These are phyloP conservation scores for Hestina assimilis DNA, from an alignment of 1,140 invertebrate genomes.

Conservation along the genomic window DNA sequence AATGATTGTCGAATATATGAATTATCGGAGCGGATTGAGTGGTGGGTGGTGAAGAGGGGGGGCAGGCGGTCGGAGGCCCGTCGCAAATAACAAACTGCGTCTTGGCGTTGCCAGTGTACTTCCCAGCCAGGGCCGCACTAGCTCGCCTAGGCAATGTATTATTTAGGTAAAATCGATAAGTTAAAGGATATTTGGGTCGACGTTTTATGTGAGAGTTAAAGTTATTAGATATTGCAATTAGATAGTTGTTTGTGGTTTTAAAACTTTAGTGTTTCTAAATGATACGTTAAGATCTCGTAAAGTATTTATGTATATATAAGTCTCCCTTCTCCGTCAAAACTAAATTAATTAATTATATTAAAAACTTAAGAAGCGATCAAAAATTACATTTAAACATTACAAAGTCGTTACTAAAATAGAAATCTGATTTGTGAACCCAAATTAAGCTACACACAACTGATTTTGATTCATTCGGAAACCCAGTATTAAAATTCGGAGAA, in stretches of 20 bases:
- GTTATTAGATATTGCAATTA: too few species aligned
- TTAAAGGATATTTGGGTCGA: neutral
- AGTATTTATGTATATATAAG: too few species aligned
- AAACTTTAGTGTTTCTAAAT: too few species aligned
- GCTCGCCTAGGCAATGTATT: constrained; percentile 4
- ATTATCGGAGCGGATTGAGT: constrained; percentile 51
- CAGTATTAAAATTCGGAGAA: constrained; percentile 29
- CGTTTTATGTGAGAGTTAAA: too few species aligned
- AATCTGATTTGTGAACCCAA: too few species aligned
- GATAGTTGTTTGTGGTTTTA: too few species aligned
- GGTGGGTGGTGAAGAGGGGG: constrained; percentile 31
- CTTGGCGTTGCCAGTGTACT: constrained; percentile 59
- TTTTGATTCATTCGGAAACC: constrained; percentile 23
- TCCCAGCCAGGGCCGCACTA: constrained; percentile 51
- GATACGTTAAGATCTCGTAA: too few species aligned
- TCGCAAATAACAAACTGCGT: constrained; percentile 69
- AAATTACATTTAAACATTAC: neutral
- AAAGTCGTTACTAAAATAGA: neutral
- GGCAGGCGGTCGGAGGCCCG: constrained; percentile 55
- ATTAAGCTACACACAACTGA: neutral
- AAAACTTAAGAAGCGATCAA: too few species aligned
- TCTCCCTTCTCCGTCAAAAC: too few species aligned
- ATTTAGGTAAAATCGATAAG: constrained; percentile 14
- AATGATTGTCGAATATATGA: constrained; percentile 52
- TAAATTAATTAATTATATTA: too few species aligned